Base-by-base conservation (phyloP, 2,797 vertebrate species). In the Poecilia velifera region DNA sequence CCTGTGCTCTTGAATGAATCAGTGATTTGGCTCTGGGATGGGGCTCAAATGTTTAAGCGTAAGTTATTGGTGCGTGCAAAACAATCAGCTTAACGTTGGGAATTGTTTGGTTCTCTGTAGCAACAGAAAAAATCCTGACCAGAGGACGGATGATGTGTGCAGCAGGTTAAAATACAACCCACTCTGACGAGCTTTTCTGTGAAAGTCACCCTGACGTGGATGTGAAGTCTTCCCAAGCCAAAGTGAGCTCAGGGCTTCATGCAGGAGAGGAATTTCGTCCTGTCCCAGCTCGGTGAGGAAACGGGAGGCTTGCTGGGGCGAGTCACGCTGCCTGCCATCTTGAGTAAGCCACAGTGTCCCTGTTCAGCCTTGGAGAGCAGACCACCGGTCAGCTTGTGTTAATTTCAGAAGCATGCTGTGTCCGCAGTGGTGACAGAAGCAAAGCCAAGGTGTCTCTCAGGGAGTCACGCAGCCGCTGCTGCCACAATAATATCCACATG, bases 321-420 rank as follows among this genome's bases (percentile, higher is more conserved):
- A 83, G 72, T 90, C 88, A 80, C 82, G 77, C 87, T 80, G 84
- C 83, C 83, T 87, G 92, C 92, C 92, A 78, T 62, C 46, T 76
- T 72, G 76, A 89, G 86, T 91, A 74, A 92, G 64, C 55, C 76
- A 14, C 39, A 45, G 76, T 57, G 78, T 86, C 81, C 78, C 73
- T 73, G 64, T 51, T 25, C 3, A 73, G 82, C 85, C 73, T 16
- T 64, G 51, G 84, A 82, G 80, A 80, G 76, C 86, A 76, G 87
- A 86, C 84, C 75, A 80, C 82, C 36, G 87, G 91, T 94, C 92
- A 89, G 81, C 88, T 91, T 59, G 75, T 79, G 88, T 94, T 94
- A 87, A 89, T 87, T 92, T 92, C 87, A 91, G 86, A 74, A 82
- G 80, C 78, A 76, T 45, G 76, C 86, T 53, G 59, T 83, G 87